A percentile compares a stretch with the other conserved stretches of the same genome.
phyloP scores from a whole-genome alignment of 2,797 vertebrate genomes.

The Sphenodon punctatus region DNA sequence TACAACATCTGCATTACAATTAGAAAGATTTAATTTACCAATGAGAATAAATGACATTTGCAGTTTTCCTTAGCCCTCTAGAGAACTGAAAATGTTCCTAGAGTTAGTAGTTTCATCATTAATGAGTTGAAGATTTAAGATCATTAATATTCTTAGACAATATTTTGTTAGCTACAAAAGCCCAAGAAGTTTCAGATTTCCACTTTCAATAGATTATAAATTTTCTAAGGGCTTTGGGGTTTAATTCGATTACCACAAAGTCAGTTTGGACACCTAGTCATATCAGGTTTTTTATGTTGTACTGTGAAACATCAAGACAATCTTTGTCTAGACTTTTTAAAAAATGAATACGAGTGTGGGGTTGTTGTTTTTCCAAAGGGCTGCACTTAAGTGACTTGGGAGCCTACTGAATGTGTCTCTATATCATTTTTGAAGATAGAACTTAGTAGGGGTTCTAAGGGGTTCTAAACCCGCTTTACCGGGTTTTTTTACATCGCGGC shows the following conservation, averaged over 20 bases:
- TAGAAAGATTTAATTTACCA: not conserved
- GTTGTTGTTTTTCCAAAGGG: no score
- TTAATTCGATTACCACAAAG: not conserved
- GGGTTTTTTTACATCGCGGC: no score
- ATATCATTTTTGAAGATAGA: no score
- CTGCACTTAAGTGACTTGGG: no score
- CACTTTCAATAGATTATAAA: not conserved
- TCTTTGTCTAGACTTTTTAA: no score
- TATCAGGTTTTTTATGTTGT: not conserved
- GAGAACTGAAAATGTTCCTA: not conserved
- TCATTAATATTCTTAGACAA: constrained; percentile 16
- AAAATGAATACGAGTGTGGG: no score
- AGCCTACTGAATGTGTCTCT: no score
- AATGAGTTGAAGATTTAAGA: constrained; percentile 1
- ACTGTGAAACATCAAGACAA: no score
- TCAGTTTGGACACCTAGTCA: not conserved
- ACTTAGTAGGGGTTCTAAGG: no score
- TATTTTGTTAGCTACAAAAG: constrained; percentile 27
- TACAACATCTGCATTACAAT: not conserved
- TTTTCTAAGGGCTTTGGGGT: not conserved
- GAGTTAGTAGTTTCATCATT: not conserved
- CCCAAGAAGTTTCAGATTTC: constrained; percentile 9
- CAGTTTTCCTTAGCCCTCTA: not conserved
- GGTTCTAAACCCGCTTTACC: no score
- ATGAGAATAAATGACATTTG: not conserved